Evolutionary conservation across 2,888 invertebrate genomes (phyloP), one percentile per base, ranked within the genome.

Genomic region (Acanthosepion pharaonis): DNA sequence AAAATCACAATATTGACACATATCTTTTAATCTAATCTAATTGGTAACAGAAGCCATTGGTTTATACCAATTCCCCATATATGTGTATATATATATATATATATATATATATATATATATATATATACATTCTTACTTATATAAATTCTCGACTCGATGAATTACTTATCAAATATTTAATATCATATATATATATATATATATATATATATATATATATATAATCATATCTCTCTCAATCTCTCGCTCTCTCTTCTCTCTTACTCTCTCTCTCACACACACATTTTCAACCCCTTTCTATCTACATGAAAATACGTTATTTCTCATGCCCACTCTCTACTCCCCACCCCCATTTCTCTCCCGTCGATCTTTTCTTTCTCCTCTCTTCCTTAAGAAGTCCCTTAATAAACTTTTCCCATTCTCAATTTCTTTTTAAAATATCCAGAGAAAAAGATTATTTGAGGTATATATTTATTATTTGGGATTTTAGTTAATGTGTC

Each of bases 381-480:
- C 11, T 9, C 1, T 11, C n/a, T n/a, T 25, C 9, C 28, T 64
- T 3, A n/a, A n/a, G 28, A 15, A n/a, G 11, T 78, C n/a, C n/a
- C n/a, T 64, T 64, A 64, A 64, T 64, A 64, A 64, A 64, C 78
- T n/a, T 55, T 78, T n/a, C 78, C n/a, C 8, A 78, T 78, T n/a
- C 78, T 78, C n/a, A 78, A 78, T 78, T 78, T 78, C 78, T 78
- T 78, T 78, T 78, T 28, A 8, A n/a, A 78, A 78, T 78, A 78
- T 78, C 78, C 2, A 28, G n/a, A 78, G 78, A 78, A 78, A 28
- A 78, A 78, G 78, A 78, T 78, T n/a, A n/a, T n/a, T n/a, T n/a
- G 78, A 78, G 78, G 78, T 78, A 78, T n/a, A n/a, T n/a, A n/a
- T n/a, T n/a, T n/a, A n/a, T 78, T 78, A 78, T 78, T 78, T 78